A percentile compares a stretch with the other conserved stretches of the same genome.
Conservation (phyloP, 2,113 vertebrate genomes). For the Thalassoma bifasciatum region DNA sequence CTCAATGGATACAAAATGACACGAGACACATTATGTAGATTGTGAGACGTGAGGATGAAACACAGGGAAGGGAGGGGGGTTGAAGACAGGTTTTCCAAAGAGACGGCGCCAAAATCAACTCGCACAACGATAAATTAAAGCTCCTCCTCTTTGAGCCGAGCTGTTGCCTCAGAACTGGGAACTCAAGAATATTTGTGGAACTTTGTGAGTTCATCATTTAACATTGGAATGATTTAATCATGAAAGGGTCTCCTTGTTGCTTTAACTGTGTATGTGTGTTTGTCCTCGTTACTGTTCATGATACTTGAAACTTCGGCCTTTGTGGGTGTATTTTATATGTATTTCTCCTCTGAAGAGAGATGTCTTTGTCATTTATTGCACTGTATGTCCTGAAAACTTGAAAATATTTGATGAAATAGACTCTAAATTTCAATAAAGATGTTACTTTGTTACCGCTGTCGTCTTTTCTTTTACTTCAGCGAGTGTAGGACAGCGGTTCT, state of each 20-base stretch:
- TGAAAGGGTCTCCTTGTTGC: slow-evolving; percentile 12
- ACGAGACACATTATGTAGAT: slow-evolving; percentile 1
- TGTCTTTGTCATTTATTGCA: slow-evolving; percentile 57
- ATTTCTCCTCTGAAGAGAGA: background rate
- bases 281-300: slow-evolving; percentile 1
- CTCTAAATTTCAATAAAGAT: slow-evolving; percentile 64
- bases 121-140: no score
- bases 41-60: background rate
- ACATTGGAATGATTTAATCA: slow-evolving; percentile 9
- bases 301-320: slow-evolving; percentile 53
- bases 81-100: slow-evolving; percentile 39
- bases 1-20: slow-evolving; percentile 51
- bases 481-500: no score
- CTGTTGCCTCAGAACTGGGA: background rate
- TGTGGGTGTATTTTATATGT: slow-evolving; percentile 12
- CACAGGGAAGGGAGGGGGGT: no score
- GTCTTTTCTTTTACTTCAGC: no score
- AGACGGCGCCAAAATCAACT: background rate
- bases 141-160: no score
- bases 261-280: slow-evolving; percentile 16
- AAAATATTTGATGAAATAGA: slow-evolving; percentile 64
- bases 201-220: background rate
- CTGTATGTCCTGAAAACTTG: slow-evolving; percentile 78
- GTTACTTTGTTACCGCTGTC: background rate
- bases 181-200: slow-evolving; percentile 38